These are phyloP conservation scores for Rhinogobio ventralis DNA, from an alignment of 2,797 vertebrate genomes.

Conservation along the genomic window DNA sequence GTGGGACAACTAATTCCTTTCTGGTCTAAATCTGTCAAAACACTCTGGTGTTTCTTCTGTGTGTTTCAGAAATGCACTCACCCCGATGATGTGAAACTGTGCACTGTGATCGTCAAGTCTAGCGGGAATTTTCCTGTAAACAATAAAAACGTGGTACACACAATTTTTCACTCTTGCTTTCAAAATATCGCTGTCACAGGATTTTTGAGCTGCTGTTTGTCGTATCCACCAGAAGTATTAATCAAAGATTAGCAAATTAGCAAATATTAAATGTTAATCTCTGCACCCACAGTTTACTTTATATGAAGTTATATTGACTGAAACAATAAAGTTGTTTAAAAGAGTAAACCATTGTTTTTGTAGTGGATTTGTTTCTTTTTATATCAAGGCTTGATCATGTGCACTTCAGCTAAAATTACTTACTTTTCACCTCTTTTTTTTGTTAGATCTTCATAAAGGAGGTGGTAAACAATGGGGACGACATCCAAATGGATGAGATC, in stretches of 20 bases:
- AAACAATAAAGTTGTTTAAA: not conserved
- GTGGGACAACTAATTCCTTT: conserved; percentile 40
- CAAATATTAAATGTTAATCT: conserved; percentile 24
- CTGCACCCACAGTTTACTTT: not conserved
- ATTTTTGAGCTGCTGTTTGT: not conserved
- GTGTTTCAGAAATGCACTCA: conserved; percentile 92
- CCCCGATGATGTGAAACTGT: conserved; percentile 96
- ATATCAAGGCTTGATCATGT: not conserved
- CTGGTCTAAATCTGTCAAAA: conserved; percentile 58
- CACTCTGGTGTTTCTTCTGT: conserved; percentile 53
- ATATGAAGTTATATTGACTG: not conserved
- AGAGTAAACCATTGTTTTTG: not conserved
- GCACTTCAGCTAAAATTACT: not conserved
- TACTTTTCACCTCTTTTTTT: conserved; percentile 61
- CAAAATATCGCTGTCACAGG: not conserved
- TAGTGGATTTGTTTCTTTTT: not conserved
- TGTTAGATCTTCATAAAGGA: conserved; percentile 89
- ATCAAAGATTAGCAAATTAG: too few species aligned
- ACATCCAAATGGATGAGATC: conserved; percentile 91
- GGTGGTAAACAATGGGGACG: conserved; percentile 83
- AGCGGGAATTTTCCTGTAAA: conserved; percentile 95
- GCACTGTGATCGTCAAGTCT: conserved; percentile 95
- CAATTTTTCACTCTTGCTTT: conserved; percentile 34
- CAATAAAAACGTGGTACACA: conserved; percentile 96
- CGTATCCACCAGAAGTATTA: not conserved